Conservation (phyloP, 2,797 vertebrate species). For the Myotis vivesi region DNA sequence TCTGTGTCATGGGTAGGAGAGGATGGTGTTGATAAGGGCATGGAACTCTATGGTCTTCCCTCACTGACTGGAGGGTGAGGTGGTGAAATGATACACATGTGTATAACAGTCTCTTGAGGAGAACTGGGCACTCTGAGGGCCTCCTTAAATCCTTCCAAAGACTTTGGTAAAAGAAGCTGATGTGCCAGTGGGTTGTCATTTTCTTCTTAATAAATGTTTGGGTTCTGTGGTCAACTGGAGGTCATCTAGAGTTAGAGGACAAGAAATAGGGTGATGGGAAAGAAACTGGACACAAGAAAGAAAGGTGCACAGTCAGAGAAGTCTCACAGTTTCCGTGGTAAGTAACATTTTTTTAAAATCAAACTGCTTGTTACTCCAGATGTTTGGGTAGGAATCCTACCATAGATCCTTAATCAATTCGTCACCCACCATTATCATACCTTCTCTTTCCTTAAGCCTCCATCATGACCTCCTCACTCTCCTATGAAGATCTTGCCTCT, state of each 20-base stretch:
- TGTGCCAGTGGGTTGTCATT: background rate
- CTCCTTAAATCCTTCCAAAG: background rate
- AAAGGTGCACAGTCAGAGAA: background rate
- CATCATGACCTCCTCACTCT: background rate
- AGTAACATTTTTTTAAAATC: background rate
- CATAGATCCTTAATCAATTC: background rate
- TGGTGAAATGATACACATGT: background rate
- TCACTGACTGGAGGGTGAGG: background rate
- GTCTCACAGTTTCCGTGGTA: background rate
- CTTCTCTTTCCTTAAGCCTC: background rate
- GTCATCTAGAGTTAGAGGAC: background rate
- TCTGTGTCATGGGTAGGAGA: background rate
- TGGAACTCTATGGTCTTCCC: background rate
- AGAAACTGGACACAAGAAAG: background rate
- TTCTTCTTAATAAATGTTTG: background rate
- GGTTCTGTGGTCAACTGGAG: background rate
- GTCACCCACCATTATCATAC: background rate
- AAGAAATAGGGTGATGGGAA: background rate
- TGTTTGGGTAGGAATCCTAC: background rate
- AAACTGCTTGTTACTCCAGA: background rate
- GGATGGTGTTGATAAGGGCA: background rate
- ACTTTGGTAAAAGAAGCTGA: background rate
- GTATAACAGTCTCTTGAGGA: background rate
- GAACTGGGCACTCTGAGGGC: no score
- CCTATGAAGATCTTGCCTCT: background rate